Percentiles rank a stretch among this genome's conserved stretches.
Conservation (phyloP, 2,113 vertebrate species). For the Terrapene triunguis region DNA sequence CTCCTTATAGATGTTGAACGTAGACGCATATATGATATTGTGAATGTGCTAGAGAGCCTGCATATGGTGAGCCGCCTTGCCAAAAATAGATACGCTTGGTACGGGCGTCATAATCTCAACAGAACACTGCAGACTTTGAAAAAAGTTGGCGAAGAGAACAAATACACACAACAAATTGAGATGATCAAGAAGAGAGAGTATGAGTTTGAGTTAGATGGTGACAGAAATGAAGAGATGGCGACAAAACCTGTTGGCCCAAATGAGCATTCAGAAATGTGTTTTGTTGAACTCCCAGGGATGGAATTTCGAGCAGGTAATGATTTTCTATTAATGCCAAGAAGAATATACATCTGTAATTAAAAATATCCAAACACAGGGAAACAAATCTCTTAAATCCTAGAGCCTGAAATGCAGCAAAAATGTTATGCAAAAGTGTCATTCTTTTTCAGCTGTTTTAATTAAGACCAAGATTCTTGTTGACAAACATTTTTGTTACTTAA, state of each 20-base stretch:
- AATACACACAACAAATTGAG: conserved; percentile 90
- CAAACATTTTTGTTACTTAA: background rate
- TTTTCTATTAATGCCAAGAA: background rate
- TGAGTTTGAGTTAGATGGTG: conserved; percentile 79
- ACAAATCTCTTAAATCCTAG: background rate
- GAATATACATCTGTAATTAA: background rate
- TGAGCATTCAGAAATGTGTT: conserved; percentile 85
- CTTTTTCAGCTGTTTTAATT: background rate
- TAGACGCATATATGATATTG: conserved; percentile 95
- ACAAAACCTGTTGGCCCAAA: conserved; percentile 51
- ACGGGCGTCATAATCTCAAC: conserved; percentile 88
- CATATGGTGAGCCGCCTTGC: conserved; percentile 97
- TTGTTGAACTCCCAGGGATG: conserved; percentile 89
- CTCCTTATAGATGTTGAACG: conserved; percentile 88
- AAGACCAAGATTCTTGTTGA: background rate
- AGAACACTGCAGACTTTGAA: conserved; percentile 90
- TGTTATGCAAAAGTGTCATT: background rate
- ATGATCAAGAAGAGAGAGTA: conserved; percentile 86
- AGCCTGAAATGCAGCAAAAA: background rate
- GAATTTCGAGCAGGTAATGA: conserved; percentile 92
- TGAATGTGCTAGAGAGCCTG: conserved; percentile 96
- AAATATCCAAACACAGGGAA: background rate
- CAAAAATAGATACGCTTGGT: conserved; percentile 95
- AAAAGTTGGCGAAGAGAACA: conserved; percentile 87
- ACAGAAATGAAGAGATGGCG: conserved; percentile 81